phyloP scores from a whole-genome alignment of 2,797 vertebrate species.

The Phyllotis vaccarum region DNA sequence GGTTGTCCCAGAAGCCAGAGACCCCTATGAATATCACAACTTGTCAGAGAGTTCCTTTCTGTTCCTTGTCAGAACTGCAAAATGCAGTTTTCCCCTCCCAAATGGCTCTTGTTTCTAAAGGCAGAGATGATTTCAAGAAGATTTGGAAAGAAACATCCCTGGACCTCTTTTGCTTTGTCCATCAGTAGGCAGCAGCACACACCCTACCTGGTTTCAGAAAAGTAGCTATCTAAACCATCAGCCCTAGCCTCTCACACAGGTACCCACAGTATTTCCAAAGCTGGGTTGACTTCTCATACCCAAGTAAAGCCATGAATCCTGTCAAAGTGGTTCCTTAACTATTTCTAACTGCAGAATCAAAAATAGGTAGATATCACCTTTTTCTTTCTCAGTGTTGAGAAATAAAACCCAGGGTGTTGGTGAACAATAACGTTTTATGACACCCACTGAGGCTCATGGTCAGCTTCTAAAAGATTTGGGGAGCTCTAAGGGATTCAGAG shows the following conservation, averaged over 20 bases:
- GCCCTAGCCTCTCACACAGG: conserved; percentile 93
- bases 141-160: conserved; percentile 93
- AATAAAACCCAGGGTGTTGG: conserved; percentile 68
- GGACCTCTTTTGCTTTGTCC: conserved; percentile 57
- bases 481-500: conserved; percentile 93
- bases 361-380: conserved; percentile 93
- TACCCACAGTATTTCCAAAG: conserved; percentile 85
- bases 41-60: conserved; percentile 92
- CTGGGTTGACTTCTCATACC: conserved; percentile 91
- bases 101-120: conserved; percentile 89
- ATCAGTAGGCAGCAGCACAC: conserved; percentile 61
- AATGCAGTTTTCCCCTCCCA: conserved; percentile 85
- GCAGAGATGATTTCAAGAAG: conserved; percentile 90
- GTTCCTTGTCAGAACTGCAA: conserved; percentile 91
- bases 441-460: conserved; percentile 94
- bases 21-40: conserved; percentile 91
- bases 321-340: conserved; percentile 95
- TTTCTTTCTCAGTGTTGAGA: not conserved
- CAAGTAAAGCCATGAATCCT: conserved; percentile 95
- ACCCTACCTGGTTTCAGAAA: conserved; percentile 84
- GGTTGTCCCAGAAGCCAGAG: conserved; percentile 87
- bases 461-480: conserved; percentile 92
- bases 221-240: conserved; percentile 91
- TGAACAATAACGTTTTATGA: conserved; percentile 93
- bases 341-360: conserved; percentile 93